These are phyloP conservation scores for Marronus borbonicus DNA, from an alignment of 2,888 invertebrate genomes.

Conservation along the genomic window DNA sequence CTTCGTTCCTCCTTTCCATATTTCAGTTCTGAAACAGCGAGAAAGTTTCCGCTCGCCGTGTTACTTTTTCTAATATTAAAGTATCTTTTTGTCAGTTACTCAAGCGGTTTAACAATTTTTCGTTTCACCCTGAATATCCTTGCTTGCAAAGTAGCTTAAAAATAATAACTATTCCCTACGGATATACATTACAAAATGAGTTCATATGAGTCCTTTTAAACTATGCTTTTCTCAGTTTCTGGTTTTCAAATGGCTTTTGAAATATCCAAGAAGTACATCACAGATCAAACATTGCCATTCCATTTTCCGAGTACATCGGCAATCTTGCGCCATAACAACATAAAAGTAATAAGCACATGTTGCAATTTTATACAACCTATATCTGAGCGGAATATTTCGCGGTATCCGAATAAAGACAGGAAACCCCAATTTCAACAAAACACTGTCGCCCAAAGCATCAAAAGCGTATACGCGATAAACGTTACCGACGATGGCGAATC, in stretches of 20 bases:
- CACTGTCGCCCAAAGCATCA: not conserved
- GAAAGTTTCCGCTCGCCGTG: not conserved
- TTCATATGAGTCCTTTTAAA: no score
- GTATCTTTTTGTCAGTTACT: slow-evolving; percentile 1
- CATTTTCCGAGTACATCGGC: no score
- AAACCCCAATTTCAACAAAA: not conserved
- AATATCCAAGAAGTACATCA: no score
- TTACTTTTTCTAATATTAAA: not conserved
- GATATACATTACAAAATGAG: no score
- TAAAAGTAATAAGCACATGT: no score
- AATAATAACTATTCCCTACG: no score
- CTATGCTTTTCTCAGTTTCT: no score
- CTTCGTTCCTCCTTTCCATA: not conserved
- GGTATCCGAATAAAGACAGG: not conserved
- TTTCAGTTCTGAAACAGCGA: not conserved
- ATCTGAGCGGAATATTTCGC: no score
- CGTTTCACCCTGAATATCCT: not conserved
- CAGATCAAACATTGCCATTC: no score
- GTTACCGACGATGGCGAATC: not conserved
- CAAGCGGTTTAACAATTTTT: not conserved
- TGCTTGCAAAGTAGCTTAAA: not conserved
- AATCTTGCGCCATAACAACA: no score
- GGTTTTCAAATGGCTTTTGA: no score
- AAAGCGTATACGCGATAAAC: not conserved
- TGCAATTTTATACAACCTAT: no score